Evolutionary conservation across 2,888 invertebrate species (phyloP), one percentile per base, ranked within the genome.

Genomic region (Epirrhoe alternata): DNA sequence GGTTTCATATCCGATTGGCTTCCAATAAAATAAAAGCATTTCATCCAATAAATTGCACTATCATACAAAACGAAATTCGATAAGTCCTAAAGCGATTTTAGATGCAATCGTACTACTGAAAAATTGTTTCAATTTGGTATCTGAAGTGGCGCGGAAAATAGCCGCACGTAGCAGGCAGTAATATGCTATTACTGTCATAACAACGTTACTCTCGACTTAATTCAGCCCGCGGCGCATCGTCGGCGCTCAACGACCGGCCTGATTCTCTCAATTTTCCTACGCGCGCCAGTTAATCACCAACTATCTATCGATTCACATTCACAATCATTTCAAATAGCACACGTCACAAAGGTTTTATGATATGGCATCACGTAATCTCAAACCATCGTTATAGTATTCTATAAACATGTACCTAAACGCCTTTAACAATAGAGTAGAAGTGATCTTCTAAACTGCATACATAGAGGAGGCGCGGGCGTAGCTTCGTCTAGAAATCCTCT

Each of bases 131-230:
- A 86, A 89, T 90, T 89, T 85, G 78, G 83, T 79, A 81, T 82
- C 82, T 78, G 84, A 82, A 80, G 80, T 82, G 80, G 81, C 80
- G 83, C 81, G 83, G 85, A 85, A 88, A 88, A 87, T 86, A 83
- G 79, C 81, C 81, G 84, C 84, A 82, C 83, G 83, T 78, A 85
- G 80, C 84, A 81, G 80, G 77, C 85, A 81, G 86, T 89, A 88
- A 89, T 89, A 88, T 80, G 86, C 87, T 82, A 91, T 90, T 88
- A 90, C 83, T 80, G 82, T 80, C 86, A 84, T 92, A 92, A 92
- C 91, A 86, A 84, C 81, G 86, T 92, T 92, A 91, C 88, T 88
- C 86, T 86, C 89, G 84, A 89, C 89, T 89, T 90, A 90, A 91
- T 92, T 90, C 82, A 74, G 87, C 92, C 88, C 75, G 79, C 79